phyloP scores from a whole-genome alignment of 2,888 invertebrate species.

The Phorcus lineatus region DNA sequence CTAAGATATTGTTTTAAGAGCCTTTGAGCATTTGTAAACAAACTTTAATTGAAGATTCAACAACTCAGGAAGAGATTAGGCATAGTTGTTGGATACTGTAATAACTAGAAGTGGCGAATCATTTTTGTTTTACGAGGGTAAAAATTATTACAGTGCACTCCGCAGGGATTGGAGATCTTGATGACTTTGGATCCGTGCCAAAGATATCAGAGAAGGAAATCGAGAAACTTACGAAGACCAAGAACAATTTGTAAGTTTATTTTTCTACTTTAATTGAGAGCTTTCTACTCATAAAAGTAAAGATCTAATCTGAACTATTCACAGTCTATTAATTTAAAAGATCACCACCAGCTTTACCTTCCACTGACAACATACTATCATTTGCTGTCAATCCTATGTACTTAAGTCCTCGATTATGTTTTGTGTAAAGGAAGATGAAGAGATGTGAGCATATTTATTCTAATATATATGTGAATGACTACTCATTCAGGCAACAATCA shows the following conservation, averaged over 20 bases:
- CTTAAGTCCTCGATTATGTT: not conserved
- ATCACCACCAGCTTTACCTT: not conserved
- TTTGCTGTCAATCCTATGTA: not conserved
- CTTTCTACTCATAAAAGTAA: not conserved
- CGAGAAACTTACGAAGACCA: constrained; percentile 59
- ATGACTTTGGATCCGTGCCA: constrained; percentile 72
- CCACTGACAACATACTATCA: not conserved
- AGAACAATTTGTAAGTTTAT: constrained; percentile 45
- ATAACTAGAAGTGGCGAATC: too few relatives aligned
- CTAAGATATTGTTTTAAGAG: too few relatives aligned
- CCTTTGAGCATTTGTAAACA: too few relatives aligned
- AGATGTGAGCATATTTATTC: too few relatives aligned
- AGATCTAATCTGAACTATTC: too few relatives aligned
- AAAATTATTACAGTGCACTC: constrained; percentile 25
- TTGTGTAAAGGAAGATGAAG: too few relatives aligned
- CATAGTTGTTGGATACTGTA: too few relatives aligned
- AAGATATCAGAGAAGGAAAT: constrained; percentile 61
- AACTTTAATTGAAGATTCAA: too few relatives aligned
- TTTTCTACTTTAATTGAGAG: too few relatives aligned
- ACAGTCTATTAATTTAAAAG: not conserved
- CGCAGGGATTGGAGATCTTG: constrained; percentile 73
- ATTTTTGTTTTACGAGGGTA: too few relatives aligned
- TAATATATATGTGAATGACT: not conserved
- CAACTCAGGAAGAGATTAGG: too few relatives aligned
- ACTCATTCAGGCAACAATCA: not conserved